phyloP scores from a whole-genome alignment of 2,888 invertebrate genomes.

The Sturmia bella region DNA sequence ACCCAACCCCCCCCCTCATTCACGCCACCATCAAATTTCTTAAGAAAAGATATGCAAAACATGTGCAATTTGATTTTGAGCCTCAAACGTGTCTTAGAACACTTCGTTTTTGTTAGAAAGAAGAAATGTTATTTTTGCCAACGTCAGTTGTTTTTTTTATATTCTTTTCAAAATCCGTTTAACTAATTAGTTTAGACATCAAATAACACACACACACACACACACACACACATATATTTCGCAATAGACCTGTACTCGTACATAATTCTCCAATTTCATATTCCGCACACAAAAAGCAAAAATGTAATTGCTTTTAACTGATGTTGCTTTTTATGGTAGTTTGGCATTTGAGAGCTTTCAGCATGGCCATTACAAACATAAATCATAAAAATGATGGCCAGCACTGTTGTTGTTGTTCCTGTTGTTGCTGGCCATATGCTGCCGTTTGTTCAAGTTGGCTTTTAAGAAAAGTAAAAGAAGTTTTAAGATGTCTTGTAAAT shows the following conservation, averaged over 20 bases:
- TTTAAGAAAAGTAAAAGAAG: too few relatives aligned
- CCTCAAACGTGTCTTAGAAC: conserved; percentile 11
- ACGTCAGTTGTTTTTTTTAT: not conserved
- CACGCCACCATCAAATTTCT: conserved; percentile 3
- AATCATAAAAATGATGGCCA: conserved; percentile 48
- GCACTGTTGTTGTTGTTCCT: not conserved
- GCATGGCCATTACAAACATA: conserved; percentile 40
- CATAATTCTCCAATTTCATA: conserved; percentile 30
- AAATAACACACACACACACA: conserved; percentile 27
- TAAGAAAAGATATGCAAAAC: conserved; percentile 1
- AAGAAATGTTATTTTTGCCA: not conserved
- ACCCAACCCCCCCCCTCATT: too few relatives aligned
- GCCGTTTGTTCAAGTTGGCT: too few relatives aligned
- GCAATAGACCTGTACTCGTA: not conserved
- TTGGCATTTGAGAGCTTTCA: conserved; percentile 33
- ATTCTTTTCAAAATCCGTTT: conserved; percentile 53
- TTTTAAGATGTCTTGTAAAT: too few relatives aligned
- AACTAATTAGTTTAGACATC: conserved; percentile 64
- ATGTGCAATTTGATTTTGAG: conserved; percentile 14
- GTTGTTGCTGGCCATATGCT: conserved; percentile 45
- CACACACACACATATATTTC: conserved; percentile 19
- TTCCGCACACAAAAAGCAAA: conserved; percentile 40
- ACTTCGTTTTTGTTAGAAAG: conserved; percentile 1
- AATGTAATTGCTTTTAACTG: conserved; percentile 62
- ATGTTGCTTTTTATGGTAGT: conserved; percentile 16